Conservation (phyloP, 92 coral and sea anemone species). For the Heteractis magnifica region DNA sequence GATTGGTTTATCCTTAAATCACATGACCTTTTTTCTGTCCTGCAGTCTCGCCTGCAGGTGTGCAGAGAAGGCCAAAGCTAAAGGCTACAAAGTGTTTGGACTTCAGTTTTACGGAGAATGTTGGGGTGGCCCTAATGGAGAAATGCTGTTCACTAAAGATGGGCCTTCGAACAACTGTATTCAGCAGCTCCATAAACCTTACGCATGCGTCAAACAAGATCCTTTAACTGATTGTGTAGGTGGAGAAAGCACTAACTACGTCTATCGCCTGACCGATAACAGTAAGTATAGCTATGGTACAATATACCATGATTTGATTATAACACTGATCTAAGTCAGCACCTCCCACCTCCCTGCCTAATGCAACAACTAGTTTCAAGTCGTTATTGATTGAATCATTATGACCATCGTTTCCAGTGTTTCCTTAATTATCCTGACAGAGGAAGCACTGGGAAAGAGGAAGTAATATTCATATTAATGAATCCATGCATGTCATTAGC, state of each 20-base stretch:
- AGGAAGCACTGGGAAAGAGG: too few relatives aligned
- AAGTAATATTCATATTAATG: not conserved
- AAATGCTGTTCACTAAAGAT: slow-evolving; percentile 37
- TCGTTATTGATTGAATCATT: too few relatives aligned
- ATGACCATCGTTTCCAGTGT: too few relatives aligned
- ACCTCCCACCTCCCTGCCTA: too few relatives aligned
- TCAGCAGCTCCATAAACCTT: slow-evolving; percentile 46
- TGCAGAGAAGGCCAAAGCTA: slow-evolving; percentile 55
- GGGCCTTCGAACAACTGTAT: slow-evolving; percentile 52
- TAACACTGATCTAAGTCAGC: not conserved
- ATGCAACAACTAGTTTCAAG: too few relatives aligned
- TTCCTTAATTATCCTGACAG: too few relatives aligned
- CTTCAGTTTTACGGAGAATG: slow-evolving; percentile 73
- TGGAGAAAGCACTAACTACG: slow-evolving; percentile 40
- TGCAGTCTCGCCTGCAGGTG: slow-evolving; percentile 69
- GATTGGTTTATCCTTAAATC: not conserved
- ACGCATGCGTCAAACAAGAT: slow-evolving; percentile 34
- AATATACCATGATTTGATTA: not conserved
- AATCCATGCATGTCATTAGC: slow-evolving; percentile 8
- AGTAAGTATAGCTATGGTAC: slow-evolving; percentile 19
- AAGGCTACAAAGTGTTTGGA: slow-evolving; percentile 64
- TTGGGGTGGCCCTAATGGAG: slow-evolving; percentile 66
- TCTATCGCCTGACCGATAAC: slow-evolving; percentile 39
- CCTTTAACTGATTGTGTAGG: slow-evolving; percentile 59
- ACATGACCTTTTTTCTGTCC: not conserved